Evolutionary conservation across 1,140 invertebrate genomes (phyloP), one percentile per base, ranked within the genome.

Genomic region (Drosophila murphyi): DNA sequence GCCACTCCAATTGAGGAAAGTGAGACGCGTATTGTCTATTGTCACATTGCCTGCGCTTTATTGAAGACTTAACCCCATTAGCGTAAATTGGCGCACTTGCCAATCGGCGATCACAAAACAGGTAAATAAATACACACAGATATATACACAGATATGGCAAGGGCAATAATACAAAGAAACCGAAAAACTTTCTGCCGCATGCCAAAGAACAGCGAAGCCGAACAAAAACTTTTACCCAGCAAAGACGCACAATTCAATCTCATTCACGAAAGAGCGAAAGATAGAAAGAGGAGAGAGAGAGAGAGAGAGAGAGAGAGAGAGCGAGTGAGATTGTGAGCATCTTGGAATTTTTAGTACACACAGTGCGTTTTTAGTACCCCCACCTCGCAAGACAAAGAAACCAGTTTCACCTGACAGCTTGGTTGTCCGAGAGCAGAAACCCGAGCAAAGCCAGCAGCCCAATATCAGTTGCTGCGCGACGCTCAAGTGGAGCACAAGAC

Each of bases 21-120:
- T 89, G 41, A 54, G 45, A 67, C 28, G 32, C 39, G 20, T 50
- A 20, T 20, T 29, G 28, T 5, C 29, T 63, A 60, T 69, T 88
- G 80, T 77, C 80, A 88, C 78, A 43, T 78, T 86, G 62, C 68
- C 35, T 63, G 72, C 67, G 61, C 83, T 73, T 83, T 88, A 89
- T 88, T 89, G 80, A 88, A 83, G 85, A 76, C 83, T 88, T 88
- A 88, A 88, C 83, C 85, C 83, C 83, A 88, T 88, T 88, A 88
- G 83, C 80, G 69, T 83, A 78, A 88, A 88, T 88, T 88, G 83
- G 85, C 83, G 83, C 83, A 89, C 83, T 88, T 88, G 83, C 85
- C 83, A 88, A 88, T 87, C 83, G 65, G 80, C 55, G 82, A 85
- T 87, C 82, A 65, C 54, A 60, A 51, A 87, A 79, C 82, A 82